Evolutionary conservation across 53 echinoderm and acorn worm species (phyloP).

Genomic region (Henricia sp.): DNA sequence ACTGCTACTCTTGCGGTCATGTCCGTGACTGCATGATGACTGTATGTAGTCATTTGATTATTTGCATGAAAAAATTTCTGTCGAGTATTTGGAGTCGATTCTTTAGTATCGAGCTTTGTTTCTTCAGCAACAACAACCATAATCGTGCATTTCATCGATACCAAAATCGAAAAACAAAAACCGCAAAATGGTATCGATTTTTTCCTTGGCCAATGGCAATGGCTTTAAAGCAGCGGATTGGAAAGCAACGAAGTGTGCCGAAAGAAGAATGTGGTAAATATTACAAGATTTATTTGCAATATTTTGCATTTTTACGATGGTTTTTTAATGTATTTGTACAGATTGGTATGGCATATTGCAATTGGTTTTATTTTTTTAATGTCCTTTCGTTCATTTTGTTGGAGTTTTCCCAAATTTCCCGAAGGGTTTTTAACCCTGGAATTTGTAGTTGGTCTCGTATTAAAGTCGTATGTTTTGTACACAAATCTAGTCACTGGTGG

Average conservation of each 20-base stretch:
- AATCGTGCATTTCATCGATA: not conserved
- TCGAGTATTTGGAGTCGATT: conserved; percentile 11
- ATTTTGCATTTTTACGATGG: not conserved
- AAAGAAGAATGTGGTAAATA: conserved; percentile 62
- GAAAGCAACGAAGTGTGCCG: not conserved
- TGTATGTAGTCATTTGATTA: conserved; percentile 46
- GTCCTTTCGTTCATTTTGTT: not conserved
- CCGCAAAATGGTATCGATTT: not conserved
- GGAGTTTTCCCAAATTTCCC: not conserved
- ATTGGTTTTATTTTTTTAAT: not conserved
- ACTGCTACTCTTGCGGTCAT: conserved; percentile 44
- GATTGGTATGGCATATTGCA: not conserved
- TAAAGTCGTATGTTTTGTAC: not conserved
- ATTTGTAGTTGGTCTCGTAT: not conserved
- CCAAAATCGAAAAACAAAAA: not conserved
- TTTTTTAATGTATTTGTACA: not conserved
- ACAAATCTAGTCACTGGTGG: too few species aligned
- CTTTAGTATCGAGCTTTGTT: conserved; percentile 13
- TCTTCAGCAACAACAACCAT: not conserved
- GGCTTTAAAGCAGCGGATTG: not conserved
- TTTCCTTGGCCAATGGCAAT: not conserved
- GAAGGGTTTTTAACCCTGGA: not conserved
- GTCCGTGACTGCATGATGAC: conserved; percentile 44
- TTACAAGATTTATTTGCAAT: conserved; percentile 34
- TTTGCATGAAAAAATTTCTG: conserved; percentile 8